Base-by-base conservation (phyloP, 2,797 vertebrate species). In the Aldrovandia affinis region DNA sequence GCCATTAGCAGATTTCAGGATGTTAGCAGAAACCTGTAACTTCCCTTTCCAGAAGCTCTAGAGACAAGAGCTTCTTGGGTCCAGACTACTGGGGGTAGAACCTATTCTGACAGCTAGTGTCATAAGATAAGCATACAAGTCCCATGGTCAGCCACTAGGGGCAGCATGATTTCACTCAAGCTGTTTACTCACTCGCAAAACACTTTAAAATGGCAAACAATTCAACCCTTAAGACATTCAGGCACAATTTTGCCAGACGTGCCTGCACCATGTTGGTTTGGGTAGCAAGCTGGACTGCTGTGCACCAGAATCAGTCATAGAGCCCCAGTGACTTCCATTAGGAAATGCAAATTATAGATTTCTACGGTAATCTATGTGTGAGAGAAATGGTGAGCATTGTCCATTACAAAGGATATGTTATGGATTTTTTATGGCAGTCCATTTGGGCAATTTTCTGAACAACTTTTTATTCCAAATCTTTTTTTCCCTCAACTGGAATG, bases 81-180 rank as follows among this genome's bases (percentile, higher is more conserved):
- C n/a, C n/a, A n/a, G n/a, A n/a, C n/a, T n/a, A n/a, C n/a, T n/a
- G n/a, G n/a, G n/a, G n/a, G n/a, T n/a, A 36, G 6, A 83, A 52
- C 14, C 81, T 18, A 73, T 39, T 42, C 30, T 59, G 28, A 20
- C 9, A 54, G 33, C 75, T 50, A 12, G 28, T 1, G 5, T 33
- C 68, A 80, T 3, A 83, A 7, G 14, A 14, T 36, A 83, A 44
- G 9, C 25, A 55, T 83, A 20, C 47, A 55, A 50, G 70, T 81
- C 47, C 47, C 59, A 55, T 3, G 59, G 8, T 36, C 25, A 57
- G 68, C 83, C 80, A 85, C 18, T 36, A 68, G 65, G 65, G 61
- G 39, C 22, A 33, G 83, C 65, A 55, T 50, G 33, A 12, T 44
- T 77, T 22, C 14, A 77, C 22, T 14, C 36, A 8, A 61, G 59